Percentiles rank a stretch among this genome's conserved stretches.
phyloP scores from a whole-genome alignment of 2,888 invertebrate species.

The Cheilosia pagana region DNA sequence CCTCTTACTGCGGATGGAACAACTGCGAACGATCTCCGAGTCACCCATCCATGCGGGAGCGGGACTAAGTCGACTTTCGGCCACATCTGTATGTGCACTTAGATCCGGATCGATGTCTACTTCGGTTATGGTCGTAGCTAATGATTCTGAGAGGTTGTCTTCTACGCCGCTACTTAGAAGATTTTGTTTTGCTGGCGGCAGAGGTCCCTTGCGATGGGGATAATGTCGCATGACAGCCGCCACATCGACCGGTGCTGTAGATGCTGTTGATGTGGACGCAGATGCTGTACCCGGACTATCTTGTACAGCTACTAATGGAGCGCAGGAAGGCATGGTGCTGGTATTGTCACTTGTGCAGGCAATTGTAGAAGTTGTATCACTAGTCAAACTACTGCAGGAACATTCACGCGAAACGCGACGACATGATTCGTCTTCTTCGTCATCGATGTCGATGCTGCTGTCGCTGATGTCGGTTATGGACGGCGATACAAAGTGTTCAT shows the following conservation, averaged over 20 bases:
- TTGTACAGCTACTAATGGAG: slow-evolving; percentile 75
- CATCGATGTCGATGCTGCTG: slow-evolving; percentile 80
- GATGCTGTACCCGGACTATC: slow-evolving; percentile 75
- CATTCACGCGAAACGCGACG: slow-evolving; percentile 73
- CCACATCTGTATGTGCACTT: slow-evolving; percentile 36
- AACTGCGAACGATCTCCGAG: slow-evolving; percentile 50
- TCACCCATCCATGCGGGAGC: slow-evolving; percentile 32
- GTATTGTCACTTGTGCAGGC: slow-evolving; percentile 76
- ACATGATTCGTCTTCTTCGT: slow-evolving; percentile 77
- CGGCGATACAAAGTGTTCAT: slow-evolving; percentile 74
- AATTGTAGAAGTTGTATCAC: slow-evolving; percentile 74
- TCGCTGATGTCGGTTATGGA: slow-evolving; percentile 78
- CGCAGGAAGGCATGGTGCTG: slow-evolving; percentile 72
- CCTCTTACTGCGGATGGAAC: slow-evolving; percentile 64
- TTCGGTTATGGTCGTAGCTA: slow-evolving; percentile 81
- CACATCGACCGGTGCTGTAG: slow-evolving; percentile 82
- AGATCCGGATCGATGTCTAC: slow-evolving; percentile 80
- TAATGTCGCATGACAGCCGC: slow-evolving; percentile 79
- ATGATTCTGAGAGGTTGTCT: slow-evolving; percentile 79
- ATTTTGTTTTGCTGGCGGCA: slow-evolving; percentile 41
- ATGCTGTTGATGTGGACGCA: slow-evolving; percentile 71
- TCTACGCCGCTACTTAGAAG: slow-evolving; percentile 52
- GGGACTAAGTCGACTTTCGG: slow-evolving; percentile 44
- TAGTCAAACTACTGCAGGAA: slow-evolving; percentile 76
- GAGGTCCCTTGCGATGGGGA: slow-evolving; percentile 48